A percentile compares a stretch with the other conserved stretches of the same genome.
These are phyloP conservation scores for Ovibos moschatus DNA, from an alignment of 2,113 vertebrate genomes.

Conservation along the genomic window DNA sequence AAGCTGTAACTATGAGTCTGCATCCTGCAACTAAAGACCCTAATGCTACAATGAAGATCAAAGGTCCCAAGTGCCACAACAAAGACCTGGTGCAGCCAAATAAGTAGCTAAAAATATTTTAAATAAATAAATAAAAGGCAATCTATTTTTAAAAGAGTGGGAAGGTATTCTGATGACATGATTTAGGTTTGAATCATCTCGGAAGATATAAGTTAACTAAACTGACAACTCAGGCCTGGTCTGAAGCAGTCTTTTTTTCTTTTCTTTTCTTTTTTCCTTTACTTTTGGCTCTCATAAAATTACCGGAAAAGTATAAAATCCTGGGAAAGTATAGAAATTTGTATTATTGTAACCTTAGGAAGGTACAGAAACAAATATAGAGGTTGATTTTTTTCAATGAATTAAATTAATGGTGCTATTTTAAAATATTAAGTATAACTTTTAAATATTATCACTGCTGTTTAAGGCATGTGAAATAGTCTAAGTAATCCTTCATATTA, in stretches of 20 bases:
- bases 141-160: neutral
- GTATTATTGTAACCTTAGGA: neutral
- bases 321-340: neutral
- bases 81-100: neutral
- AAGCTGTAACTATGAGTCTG: neutral
- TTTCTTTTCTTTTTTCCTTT: neutral
- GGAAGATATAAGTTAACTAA: neutral
- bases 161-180: neutral
- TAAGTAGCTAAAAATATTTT: neutral
- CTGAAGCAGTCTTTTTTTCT: neutral
- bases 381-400: neutral
- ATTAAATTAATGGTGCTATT: constrained; percentile 6
- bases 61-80: neutral
- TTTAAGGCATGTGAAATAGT: constrained; percentile 35
- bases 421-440: constrained; percentile 20
- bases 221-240: neutral
- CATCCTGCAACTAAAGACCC: neutral
- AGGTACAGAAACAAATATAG: neutral
- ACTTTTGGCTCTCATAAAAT: neutral
- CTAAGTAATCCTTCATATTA: constrained; percentile 12
- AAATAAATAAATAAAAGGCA: neutral
- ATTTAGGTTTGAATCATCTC: neutral
- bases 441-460: neutral
- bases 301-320: neutral
- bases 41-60: neutral